Conservation (phyloP, 2,888 invertebrate species). For the Philaethria dido region DNA sequence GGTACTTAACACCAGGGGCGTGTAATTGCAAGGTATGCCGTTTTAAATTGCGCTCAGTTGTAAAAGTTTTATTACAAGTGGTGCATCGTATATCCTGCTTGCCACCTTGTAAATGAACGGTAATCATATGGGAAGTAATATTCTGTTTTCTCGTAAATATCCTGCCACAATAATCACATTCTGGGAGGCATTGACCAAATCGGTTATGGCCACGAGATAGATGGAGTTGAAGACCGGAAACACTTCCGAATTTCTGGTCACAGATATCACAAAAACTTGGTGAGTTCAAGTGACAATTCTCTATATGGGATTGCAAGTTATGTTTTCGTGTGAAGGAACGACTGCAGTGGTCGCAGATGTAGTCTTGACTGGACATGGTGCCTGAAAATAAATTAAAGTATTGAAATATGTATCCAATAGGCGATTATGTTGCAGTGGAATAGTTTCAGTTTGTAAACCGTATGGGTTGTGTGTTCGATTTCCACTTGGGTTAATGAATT, state of each 20-base stretch:
- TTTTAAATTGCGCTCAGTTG: constrained; percentile 64
- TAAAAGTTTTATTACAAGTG: constrained; percentile 61
- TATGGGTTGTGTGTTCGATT: too few relatives aligned
- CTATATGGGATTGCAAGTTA: constrained; percentile 68
- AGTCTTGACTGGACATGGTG: constrained; percentile 42
- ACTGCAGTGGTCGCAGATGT: constrained; percentile 67
- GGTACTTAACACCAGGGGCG: constrained; percentile 59
- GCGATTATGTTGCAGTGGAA: too few relatives aligned
- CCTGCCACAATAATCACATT: constrained; percentile 70
- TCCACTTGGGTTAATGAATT: too few relatives aligned
- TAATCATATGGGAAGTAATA: constrained; percentile 70
- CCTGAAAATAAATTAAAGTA: not conserved
- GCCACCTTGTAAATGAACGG: constrained; percentile 61
- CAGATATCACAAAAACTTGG: constrained; percentile 65
- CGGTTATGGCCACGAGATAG: constrained; percentile 64
- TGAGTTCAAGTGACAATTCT: constrained; percentile 64
- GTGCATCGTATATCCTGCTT: constrained; percentile 57
- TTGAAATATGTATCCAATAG: not conserved
- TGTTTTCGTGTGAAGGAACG: constrained; percentile 69
- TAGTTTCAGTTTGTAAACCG: too few relatives aligned
- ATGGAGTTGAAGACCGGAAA: constrained; percentile 61
- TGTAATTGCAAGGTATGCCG: constrained; percentile 65
- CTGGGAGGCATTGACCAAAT: constrained; percentile 59
- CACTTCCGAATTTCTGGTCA: constrained; percentile 60
- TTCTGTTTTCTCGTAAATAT: constrained; percentile 71